phyloP scores from a whole-genome alignment of 2,113 vertebrate species.

The Pithys albifrons region DNA sequence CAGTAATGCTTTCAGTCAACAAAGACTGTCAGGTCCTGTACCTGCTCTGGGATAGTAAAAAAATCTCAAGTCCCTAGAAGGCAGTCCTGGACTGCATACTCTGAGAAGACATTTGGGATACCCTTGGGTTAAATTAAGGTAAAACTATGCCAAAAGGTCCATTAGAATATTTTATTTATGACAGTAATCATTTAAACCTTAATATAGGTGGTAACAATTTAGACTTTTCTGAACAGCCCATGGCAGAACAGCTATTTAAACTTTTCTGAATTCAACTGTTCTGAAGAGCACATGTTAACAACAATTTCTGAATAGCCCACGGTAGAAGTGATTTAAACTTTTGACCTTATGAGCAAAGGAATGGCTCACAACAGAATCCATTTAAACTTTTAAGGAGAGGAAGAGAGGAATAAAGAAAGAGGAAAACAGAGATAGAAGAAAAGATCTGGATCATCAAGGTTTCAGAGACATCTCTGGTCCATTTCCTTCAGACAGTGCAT shows the following conservation, averaged over 20 bases:
- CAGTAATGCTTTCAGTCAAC: background rate
- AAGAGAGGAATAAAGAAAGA: background rate
- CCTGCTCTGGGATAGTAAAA: background rate
- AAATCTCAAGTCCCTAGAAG: background rate
- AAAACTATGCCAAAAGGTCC: background rate
- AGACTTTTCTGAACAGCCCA: background rate
- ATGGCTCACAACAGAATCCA: background rate
- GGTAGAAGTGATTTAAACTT: background rate
- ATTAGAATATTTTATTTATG: background rate
- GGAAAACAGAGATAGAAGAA: background rate
- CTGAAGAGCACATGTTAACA: background rate
- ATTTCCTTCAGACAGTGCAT: background rate
- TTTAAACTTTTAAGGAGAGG: background rate
- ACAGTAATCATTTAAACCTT: background rate
- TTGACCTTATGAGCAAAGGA: background rate
- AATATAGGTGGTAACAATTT: rapidly evolving
- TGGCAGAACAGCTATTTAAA: background rate
- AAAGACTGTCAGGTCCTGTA: background rate
- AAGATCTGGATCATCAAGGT: background rate
- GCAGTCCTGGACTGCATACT: background rate
- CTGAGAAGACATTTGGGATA: background rate
- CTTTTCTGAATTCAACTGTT: background rate
- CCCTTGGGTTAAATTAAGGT: background rate
- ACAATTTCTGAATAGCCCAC: background rate
- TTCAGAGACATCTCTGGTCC: background rate